Percentiles rank a stretch among this genome's conserved stretches.
Evolutionary conservation across 2,888 invertebrate genomes (phyloP).

Genomic region (Andricus quercusramuli): DNA sequence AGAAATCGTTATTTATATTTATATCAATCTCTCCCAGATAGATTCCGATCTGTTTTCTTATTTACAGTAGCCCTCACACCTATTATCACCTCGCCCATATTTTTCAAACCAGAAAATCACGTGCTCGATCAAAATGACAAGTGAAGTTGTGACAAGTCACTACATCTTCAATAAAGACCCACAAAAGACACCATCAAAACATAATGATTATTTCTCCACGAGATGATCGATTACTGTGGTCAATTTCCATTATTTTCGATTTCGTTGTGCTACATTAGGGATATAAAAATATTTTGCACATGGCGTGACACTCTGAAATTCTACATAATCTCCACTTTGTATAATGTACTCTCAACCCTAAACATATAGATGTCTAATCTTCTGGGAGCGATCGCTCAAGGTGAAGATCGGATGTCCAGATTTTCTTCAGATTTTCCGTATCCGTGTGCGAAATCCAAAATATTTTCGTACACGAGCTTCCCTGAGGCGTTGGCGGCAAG

Average conservation of each 20-base stretch:
- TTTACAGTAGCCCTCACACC: constrained; percentile 6
- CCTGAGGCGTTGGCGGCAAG: constrained; percentile 11
- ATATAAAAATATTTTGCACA: constrained; percentile 31
- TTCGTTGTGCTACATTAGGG: constrained; percentile 16
- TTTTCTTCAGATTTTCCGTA: constrained; percentile 9
- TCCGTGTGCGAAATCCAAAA: constrained; percentile 23
- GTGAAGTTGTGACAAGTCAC: constrained; percentile 40
- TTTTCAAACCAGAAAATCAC: constrained; percentile 10
- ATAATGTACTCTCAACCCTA: neutral
- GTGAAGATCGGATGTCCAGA: constrained; percentile 2
- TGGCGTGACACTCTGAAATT: neutral
- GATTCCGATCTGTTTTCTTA: neutral
- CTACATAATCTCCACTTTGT: neutral
- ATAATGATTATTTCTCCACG: constrained; percentile 26
- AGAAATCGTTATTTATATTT: neutral
- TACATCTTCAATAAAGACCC: constrained; percentile 28
- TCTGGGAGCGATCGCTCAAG: constrained; percentile 12
- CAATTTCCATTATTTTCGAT: constrained; percentile 16
- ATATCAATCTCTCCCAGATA: neutral
- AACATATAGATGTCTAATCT: constrained; percentile 29
- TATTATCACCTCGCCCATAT: constrained; percentile 28
- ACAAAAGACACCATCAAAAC: constrained; percentile 37
- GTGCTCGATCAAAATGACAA: constrained; percentile 41
- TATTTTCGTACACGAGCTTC: constrained; percentile 8
- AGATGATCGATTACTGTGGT: constrained; percentile 30